Evolutionary conservation across 1,140 invertebrate genomes (phyloP), one percentile per base, ranked within the genome.

Genomic region (Drosophila jambulina): DNA sequence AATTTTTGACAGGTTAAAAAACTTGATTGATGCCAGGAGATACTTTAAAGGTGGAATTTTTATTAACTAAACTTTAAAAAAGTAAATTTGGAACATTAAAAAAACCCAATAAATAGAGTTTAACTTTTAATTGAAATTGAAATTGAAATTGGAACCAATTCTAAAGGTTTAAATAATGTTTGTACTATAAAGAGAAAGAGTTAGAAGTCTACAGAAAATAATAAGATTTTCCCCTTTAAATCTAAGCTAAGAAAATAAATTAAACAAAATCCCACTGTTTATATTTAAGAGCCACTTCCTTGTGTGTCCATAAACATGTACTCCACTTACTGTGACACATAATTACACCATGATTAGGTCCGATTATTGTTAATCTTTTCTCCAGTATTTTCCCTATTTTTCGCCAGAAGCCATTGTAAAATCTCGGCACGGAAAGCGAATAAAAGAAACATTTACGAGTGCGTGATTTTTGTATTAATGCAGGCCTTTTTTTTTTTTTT

Each of bases 381-480:
- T 36, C 15, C 10, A 48, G 60, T 49, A 62, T 83, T 54, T 63
- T 12, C 53, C 51, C 63, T 63, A 54, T 42, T 49, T 59, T 57
- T 58, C 34, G 19, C 40, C 40, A 8, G 6, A 23, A 15, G 13
- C 19, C 34, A 88, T 87, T 88, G 62, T 78, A 57, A 77, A 88
- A 78, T 80, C 85, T 45, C 68, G 29, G 69, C 84, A 88, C 84
- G 84, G 80, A 88, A 75, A 58, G 19, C 69, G 45, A 65, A 88
- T 90, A 79, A 90, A 82, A 77, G 34, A 29, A 42, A 46, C 80
- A 82, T 90, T 74, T 85, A 82, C 42, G 57, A 79, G 68, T 90
- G 78, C 86, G 85, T 90, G 85, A 90, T 90, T 72, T 75, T 70
- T 82, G 72, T 90, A 70, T 76, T 65, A 88, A 88, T 83, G 36